These are phyloP conservation scores for Platyrinchus mystaceus DNA, from an alignment of 2,797 vertebrate species.

Conservation along the genomic window DNA sequence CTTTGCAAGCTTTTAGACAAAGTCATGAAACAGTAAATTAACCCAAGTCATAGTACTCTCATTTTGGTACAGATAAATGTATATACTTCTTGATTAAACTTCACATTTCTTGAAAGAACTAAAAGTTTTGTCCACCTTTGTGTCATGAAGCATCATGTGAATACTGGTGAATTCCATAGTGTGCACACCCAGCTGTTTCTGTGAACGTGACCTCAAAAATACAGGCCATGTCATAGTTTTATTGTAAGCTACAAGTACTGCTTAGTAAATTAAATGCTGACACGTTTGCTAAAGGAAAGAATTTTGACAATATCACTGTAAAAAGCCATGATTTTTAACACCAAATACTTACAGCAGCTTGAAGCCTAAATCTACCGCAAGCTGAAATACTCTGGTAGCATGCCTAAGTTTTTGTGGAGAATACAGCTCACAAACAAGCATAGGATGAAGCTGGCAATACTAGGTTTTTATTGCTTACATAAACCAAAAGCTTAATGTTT, in stretches of 20 bases:
- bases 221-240: not conserved
- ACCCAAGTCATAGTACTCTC: not conserved
- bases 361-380: not conserved
- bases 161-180: not conserved
- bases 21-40: not conserved
- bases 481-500: not conserved
- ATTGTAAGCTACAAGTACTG: not conserved
- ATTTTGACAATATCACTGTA: not conserved
- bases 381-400: not conserved
- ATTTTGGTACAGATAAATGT: not conserved
- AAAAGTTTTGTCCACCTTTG: not conserved
- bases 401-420: not conserved
- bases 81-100: not conserved
- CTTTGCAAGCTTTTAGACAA: not conserved
- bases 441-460: not conserved
- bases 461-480: not conserved
- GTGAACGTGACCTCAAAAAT: not conserved
- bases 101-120: not conserved
- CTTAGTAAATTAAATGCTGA: not conserved
- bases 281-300: not conserved
- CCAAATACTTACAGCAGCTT: not conserved
- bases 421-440: not conserved
- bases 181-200: not conserved
- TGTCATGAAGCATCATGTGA: not conserved
- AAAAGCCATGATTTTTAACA: not conserved